Percentiles rank a stretch among this genome's conserved stretches.
These are phyloP conservation scores for Sylvia borin DNA, from an alignment of 2,797 vertebrate genomes.

Conservation along the genomic window DNA sequence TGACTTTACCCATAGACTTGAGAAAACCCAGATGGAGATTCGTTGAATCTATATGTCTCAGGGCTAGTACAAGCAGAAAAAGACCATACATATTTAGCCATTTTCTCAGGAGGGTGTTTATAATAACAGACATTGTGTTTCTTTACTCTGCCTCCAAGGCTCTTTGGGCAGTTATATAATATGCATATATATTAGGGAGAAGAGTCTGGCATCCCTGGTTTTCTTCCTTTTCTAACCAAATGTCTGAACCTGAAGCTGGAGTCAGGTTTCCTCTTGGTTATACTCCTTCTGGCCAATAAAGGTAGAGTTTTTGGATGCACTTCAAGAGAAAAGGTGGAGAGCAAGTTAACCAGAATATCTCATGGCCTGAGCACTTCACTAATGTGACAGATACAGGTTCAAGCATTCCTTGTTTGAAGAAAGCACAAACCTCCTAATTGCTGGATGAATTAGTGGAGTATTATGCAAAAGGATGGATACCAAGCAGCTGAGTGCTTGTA, in stretches of 20 bases:
- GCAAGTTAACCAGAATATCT: background rate
- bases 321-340: slow-evolving; percentile 30
- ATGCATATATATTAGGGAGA: background rate
- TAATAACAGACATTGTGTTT: background rate
- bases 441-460: background rate
- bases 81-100: background rate
- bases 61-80: background rate
- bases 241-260: background rate
- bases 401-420: background rate
- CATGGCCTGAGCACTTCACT: background rate
- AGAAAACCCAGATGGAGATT: background rate
- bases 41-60: background rate
- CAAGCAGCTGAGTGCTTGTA: background rate
- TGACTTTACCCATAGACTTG: background rate
- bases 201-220: background rate
- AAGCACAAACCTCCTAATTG: background rate
- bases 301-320: background rate
- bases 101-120: background rate
- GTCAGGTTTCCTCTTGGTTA: slow-evolving; percentile 25
- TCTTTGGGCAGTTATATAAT: background rate
- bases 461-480: background rate
- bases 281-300: background rate
- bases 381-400: background rate
- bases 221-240: background rate
- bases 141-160: background rate